Evolutionary conservation across 2,113 vertebrate species (phyloP), one percentile per base, ranked within the genome.

Genomic region (Regulus satrapa): DNA sequence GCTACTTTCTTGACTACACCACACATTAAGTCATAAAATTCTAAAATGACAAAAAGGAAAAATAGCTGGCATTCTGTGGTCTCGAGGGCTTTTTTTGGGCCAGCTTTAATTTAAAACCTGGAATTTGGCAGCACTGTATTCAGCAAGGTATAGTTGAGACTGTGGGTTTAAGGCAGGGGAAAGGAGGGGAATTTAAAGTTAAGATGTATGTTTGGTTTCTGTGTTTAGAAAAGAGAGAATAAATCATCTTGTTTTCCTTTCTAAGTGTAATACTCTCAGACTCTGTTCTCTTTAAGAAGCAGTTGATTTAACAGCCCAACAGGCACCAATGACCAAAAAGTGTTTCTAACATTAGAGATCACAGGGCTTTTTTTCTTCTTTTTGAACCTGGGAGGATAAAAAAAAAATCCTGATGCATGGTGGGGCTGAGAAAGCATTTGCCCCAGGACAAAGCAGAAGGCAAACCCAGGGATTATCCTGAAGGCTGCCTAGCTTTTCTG

Each of bases 91-190:
- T 87, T 91, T 92, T 94, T 88, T 49, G 67, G 84, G 78, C 10
- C 86, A 93, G 58, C 68, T 96, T 94, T 93, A 84, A 92, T 93
- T 95, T 96, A 62, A 88, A 95, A 91, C 82, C 71, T 94, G 52
- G 77, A 72, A 77, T 80, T 76, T 96, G 91, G 59, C 93, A 89
- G 46, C 9, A 9, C 56, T 54, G 84, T 83, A 79, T 71, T 91
- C 81, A 92, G 62, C 67, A 92, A 94, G 46, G 68, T 89, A 89
- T 86, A 72, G 86, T 89, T 83, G 77, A 89, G 51, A 76, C 52
- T 90, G 88, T 97, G 79, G 55, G 92, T 92, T 93, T 78, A 92
- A 84, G 73, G 68, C 1, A 0, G 64, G 40, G 62, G 25, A 74
- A 92, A 66, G 48, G 45, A 75, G 43, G 25, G 36, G 69, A 63